Conservation (phyloP, 2,113 vertebrate genomes). For the Tragelaphus strepsiceros region DNA sequence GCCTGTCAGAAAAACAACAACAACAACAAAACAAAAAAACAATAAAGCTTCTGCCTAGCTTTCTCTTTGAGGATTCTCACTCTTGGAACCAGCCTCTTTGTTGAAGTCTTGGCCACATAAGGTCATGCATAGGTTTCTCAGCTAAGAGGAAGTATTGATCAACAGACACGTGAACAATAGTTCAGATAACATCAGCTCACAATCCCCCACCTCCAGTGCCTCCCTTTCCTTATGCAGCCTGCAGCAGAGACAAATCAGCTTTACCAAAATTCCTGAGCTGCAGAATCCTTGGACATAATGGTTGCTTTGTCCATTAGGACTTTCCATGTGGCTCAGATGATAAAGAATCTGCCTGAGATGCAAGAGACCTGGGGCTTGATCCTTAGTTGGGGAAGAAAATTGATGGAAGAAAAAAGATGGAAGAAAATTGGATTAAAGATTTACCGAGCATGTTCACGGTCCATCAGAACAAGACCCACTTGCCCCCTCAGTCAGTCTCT, state of each 20-base stretch:
- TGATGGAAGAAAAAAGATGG: not conserved
- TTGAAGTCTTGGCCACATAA: not conserved
- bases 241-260: not conserved
- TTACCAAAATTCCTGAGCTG: not conserved
- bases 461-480: not conserved
- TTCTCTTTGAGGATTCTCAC: not conserved
- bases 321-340: not conserved
- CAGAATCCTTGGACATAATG: not conserved
- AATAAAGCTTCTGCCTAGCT: not conserved
- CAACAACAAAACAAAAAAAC: not conserved
- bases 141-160: accelerated
- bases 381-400: not conserved
- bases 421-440: not conserved
- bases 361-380: not conserved
- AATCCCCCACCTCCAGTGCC: not conserved
- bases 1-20: not conserved
- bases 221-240: accelerated
- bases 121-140: not conserved
- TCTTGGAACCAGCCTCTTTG: not conserved
- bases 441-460: not conserved
- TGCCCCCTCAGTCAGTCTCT: not conserved
- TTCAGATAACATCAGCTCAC: no score
- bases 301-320: not conserved
- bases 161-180: accelerated
- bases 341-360: not conserved